Evolutionary conservation across 2,113 vertebrate species (phyloP).

Genomic region (Calypte anna): DNA sequence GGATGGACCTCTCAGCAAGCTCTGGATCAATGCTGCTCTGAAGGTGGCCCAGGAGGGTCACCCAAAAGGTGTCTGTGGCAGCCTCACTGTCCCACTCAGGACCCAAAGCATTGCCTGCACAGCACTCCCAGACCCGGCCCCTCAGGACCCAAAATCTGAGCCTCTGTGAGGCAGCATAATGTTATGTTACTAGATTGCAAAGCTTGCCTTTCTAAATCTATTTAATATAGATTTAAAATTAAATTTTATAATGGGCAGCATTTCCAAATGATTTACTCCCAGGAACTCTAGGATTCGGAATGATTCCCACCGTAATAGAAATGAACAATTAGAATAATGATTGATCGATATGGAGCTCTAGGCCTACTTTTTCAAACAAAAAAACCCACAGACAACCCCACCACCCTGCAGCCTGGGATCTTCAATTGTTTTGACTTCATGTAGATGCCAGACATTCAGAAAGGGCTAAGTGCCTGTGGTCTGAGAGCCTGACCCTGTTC

Average conservation of each 20-base stretch:
- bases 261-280: conserved; percentile 71
- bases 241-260: conserved; percentile 70
- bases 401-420: not conserved
- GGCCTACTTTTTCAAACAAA: not conserved
- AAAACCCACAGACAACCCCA: too few relatives aligned
- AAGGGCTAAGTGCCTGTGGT: not conserved
- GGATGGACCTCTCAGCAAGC: not conserved
- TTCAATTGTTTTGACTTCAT: not conserved
- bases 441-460: not conserved
- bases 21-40: not conserved
- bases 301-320: conserved; percentile 65
- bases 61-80: not conserved
- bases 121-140: not conserved
- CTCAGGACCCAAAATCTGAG: conserved; percentile 14
- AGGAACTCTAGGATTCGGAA: conserved; percentile 67
- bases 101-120: not conserved
- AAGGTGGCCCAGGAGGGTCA: not conserved
- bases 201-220: conserved; percentile 66
- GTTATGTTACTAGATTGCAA: conserved; percentile 55
- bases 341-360: conserved; percentile 31
- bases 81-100: accelerated
- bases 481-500: not conserved
- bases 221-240: conserved; percentile 72
- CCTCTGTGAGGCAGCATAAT: conserved; percentile 56
- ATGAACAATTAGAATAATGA: conserved; percentile 69